Evolutionary conservation across 2,113 vertebrate genomes (phyloP), one percentile per base, ranked within the genome.

Genomic region (Trinectes maculatus): DNA sequence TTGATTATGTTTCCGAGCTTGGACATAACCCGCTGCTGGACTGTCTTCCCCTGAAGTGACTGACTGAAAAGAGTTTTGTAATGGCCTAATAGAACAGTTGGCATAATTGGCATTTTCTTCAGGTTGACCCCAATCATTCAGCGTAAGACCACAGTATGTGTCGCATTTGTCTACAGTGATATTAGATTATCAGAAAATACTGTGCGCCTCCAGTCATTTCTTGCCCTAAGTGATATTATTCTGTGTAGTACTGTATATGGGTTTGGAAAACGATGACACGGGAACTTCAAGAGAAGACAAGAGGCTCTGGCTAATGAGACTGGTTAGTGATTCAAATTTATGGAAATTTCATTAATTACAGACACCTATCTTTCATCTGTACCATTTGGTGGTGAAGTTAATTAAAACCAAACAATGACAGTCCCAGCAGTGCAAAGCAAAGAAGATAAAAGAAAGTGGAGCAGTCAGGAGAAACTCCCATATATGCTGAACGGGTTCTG

Each of bases 311-410:
- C 94, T 98, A 98, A 98, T 97, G 95, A 97, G 95, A 93, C 95
- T 96, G 93, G 95, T 98, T 96, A 97, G 94, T 83, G 93, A 97
- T 98, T 96, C 95, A 97, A 98, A 98, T 98, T 94, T 98, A 98
- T 98, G 96, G 95, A 97, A 96, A 99, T 98, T 92, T 94, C 95
- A 99, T 98, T 99, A 98, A 98, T 98, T 97, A 95, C 94, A 93
- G 94, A 96, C 95, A 97, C 96, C 96, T 97, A 98, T 98, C 95
- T 96, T 96, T 98, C 95, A 96, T 97, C 94, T 94, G 92, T 93
- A 92, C 93, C 94, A 94, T 98, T 98, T 95, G 94, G 93, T 94
- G 93, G 95, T 94, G 93, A 94, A 94, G 95, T 96, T n/a, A 98
- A 98, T 99, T 98, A 98, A 95, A 96, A 95, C 93, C 95, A 95